Evolutionary conservation across 2,888 invertebrate genomes (phyloP), one percentile per base, ranked within the genome.

Genomic region (Syritta pipiens): DNA sequence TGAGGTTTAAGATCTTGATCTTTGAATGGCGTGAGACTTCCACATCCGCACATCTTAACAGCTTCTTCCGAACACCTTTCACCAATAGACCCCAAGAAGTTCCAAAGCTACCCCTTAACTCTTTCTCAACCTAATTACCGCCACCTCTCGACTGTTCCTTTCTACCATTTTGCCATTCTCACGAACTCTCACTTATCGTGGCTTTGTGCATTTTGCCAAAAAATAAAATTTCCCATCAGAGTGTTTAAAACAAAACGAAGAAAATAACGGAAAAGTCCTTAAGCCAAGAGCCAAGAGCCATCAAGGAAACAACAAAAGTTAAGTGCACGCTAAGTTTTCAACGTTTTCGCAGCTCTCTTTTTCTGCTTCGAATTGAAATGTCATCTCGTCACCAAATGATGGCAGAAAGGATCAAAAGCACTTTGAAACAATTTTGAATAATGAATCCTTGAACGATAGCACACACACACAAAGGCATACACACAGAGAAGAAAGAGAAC

Each of bases 201-300:
- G 10, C 32, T 51, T 67, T 79, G 67, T 57, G 59, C 79, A 79
- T 67, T 79, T 79, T 1, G 72, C 55, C 72, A 57, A 62, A 79
- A 65, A 62, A 5, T 9, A 14, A 17, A 14, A 28, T 1, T 62
- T 62, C 22, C 30, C 28, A 53, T 53, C 37, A 53, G 53, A 51
- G 6, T 22, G 24, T n/a, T 49, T 42, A 28, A 51, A 53, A 46
- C 30, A 60, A 42, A 62, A 57, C 14, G 14, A 37, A 53, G 53
- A 51, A 65, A 44, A 77, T 77, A 71, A 74, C 62, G 72, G 72
- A 62, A 65, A 79, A 59, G 60, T 62, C 62, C 79, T 79, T 57
- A 65, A 60, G 46, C 71, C 35, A 79, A 74, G 79, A 74, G 74
- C 62, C n/a, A n/a, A n/a, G n/a, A n/a, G n/a, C 62, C 77, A 77